Evolutionary conservation across 2,888 invertebrate genomes (phyloP), one percentile per base, ranked within the genome.

Genomic region (Drosophila anceps): DNA sequence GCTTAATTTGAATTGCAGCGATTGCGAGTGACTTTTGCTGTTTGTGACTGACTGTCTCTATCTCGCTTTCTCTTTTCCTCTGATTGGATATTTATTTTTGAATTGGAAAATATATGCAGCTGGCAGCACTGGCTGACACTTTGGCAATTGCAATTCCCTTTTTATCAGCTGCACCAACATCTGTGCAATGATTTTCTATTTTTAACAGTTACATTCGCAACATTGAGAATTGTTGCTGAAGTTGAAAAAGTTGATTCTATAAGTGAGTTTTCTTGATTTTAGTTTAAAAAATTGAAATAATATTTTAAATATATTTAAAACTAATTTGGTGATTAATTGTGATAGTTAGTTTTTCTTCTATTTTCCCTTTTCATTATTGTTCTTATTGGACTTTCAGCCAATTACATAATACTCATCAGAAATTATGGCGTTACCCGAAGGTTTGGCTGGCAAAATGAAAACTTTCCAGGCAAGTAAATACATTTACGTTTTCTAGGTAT

Each of bases 351-450:
- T 13, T 20, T 15, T 2, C 5, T 13, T 13, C 4, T 3, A 15
- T 2, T 18, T 27, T 18, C 4, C 0, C 3, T 9, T 1, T 48
- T 8, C 10, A 39, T 12, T 60, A 10, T 33, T 39, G 8, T 29
- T 59, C 12, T 37, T 24, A 12, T 24, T 39, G 37, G 33, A 63
- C 48, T 71, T 75, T 51, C 57, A 84, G 79, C 27, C 69, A 72
- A 73, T 91, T 91, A 87, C 90, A 84, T 91, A 91, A 91, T 68
- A 69, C 13, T 35, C 5, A 63, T 61, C 24, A 15, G 46, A 43
- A 44, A 81, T 31, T 62, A 93, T 93, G 93, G 92, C 91, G 39
- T 82, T 93, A 67, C 93, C 93, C 41, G 93, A 93, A 70, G 82
- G 81, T 69, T 76, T 93, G 54, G 86, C 84, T 60, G 84, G 75